These are phyloP conservation scores for Oenanthe oenanthe DNA, from an alignment of 2,113 vertebrate species.

Conservation along the genomic window DNA sequence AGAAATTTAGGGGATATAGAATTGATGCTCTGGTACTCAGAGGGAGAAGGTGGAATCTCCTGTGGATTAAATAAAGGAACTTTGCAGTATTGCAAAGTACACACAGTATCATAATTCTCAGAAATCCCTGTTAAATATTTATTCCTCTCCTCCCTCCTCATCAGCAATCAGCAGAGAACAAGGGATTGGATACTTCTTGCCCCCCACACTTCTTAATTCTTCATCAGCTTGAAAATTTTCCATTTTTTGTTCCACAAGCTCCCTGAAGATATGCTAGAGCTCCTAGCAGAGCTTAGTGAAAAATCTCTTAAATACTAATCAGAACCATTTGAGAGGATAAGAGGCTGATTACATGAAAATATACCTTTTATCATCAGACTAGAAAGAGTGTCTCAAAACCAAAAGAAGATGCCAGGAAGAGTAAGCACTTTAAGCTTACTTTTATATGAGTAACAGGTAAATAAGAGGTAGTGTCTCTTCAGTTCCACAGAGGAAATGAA, in stretches of 20 bases:
- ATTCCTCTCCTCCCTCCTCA: not conserved
- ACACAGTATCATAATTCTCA: not conserved
- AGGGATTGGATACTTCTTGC: not conserved
- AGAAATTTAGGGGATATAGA: not conserved
- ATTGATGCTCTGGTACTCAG: not conserved
- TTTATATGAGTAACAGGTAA: not conserved
- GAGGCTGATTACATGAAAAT: not conserved
- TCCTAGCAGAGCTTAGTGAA: not conserved
- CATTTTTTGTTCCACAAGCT: fast-evolving
- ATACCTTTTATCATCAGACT: not conserved
- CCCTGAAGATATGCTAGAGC: not conserved
- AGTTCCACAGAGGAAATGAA: not conserved
- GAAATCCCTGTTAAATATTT: not conserved
- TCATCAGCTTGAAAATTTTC: not conserved
- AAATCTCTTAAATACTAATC: not conserved
- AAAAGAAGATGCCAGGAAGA: not conserved
- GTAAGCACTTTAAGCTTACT: not conserved
- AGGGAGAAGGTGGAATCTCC: not conserved
- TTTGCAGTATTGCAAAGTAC: not conserved
- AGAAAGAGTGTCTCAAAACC: not conserved
- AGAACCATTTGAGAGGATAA: not conserved
- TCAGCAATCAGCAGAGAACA: not conserved
- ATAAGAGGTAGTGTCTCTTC: not conserved
- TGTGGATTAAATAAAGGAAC: not conserved
- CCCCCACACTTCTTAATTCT: not conserved